Base-by-base conservation (phyloP, 2,888 invertebrate genomes). In the Pristionchus maxplancki region DNA sequence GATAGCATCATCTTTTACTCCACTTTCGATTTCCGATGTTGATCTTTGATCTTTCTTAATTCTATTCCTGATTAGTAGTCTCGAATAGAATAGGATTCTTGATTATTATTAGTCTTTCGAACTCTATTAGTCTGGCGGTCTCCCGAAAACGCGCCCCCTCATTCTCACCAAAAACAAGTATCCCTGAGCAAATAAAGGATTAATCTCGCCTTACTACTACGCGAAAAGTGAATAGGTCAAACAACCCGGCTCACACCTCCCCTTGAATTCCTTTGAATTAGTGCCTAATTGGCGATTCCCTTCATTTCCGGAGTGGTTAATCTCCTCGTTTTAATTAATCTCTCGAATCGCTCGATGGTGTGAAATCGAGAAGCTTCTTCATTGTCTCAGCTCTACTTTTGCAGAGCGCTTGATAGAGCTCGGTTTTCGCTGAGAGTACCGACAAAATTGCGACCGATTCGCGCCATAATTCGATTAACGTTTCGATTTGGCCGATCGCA, bases 391-490 rank as follows among this genome's bases (percentile, higher is more conserved):
- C 15, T 24, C 24, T n/a, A 62, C 1, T 62, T n/a, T 50, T 50
- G 50, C 28, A 5, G 74, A 40, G 31, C 24, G 74, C 40, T 37
- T 74, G 74, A 74, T 74, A 40, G 74, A 74, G 74, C 40, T 20
- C 31, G 31, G 40, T 74, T 74, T 74, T 74, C 40, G 17, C 15
- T 28, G 67, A 31, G 67, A 62, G 31, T 67, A 13, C 17, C 74
- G 40, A 40, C 40, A 11, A 31, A 74, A 34, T 74, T 40, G 34
- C 37, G 40, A n/a, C n/a, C n/a, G n/a, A n/a, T n/a, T n/a, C n/a
- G n/a, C n/a, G 20, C 40, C 20, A 74, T 74, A 74, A 74, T 74
- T 74, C 74, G 74, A 74, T 74, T 44, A 74, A 44, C 74, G 74
- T 40, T 20, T 40, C 40, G 74, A 24, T 34, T n/a, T 62, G 62